Conservation (phyloP, 2,113 vertebrate genomes). For the Triplophysa siluroides region DNA sequence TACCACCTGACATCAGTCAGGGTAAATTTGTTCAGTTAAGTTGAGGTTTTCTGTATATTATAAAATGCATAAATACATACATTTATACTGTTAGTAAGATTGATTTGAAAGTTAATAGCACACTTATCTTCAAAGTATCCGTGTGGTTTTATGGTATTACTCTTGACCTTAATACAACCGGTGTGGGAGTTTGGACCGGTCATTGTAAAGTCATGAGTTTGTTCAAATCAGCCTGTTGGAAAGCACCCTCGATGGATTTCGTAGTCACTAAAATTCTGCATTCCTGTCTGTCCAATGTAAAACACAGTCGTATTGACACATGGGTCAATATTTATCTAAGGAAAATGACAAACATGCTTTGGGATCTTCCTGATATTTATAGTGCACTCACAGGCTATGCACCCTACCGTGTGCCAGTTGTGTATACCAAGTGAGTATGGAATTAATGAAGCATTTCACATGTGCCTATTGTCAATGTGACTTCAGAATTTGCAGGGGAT, state of each 20-base stretch:
- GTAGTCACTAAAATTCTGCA: background rate
- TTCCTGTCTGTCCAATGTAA: background rate
- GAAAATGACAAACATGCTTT: conserved; percentile 18
- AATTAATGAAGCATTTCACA: conserved; percentile 33
- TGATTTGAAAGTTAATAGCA: no score
- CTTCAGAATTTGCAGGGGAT: conserved; percentile 39
- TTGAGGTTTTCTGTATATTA: no score
- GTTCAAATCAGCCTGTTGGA: no score
- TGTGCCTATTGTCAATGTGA: background rate
- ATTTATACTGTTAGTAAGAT: no score
- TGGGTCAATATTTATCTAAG: conserved; percentile 27
- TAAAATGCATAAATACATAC: no score
- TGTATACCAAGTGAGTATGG: background rate
- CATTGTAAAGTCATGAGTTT: no score
- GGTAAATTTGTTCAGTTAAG: no score
- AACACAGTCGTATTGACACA: background rate
- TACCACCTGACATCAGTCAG: no score
- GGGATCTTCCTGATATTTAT: background rate
- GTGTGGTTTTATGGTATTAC: no score
- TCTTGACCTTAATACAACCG: no score
- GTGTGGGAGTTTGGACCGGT: no score
- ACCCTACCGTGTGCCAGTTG: background rate
- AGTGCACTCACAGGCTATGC: background rate
- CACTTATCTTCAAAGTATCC: no score
- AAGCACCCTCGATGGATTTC: background rate